Conservation (phyloP, 2,113 vertebrate genomes). For the Pygoscelis antarcticus region DNA sequence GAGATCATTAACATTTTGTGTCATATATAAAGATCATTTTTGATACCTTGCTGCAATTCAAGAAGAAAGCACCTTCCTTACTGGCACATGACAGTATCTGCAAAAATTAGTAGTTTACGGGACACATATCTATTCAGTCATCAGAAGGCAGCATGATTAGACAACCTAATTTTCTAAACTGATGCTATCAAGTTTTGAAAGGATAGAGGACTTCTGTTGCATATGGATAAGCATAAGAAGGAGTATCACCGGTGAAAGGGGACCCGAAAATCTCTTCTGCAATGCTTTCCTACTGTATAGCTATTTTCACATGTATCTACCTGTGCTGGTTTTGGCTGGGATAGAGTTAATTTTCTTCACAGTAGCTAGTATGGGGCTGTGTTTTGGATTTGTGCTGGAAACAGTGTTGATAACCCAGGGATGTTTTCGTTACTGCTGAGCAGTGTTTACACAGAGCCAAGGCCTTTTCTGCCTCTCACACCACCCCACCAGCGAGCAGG, state of each 20-base stretch:
- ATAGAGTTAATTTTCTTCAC: background rate
- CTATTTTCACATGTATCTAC: background rate
- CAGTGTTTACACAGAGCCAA: background rate
- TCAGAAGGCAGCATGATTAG: background rate
- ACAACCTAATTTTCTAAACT: background rate
- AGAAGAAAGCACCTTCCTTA: background rate
- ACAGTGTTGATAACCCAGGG: background rate
- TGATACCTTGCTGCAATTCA: background rate
- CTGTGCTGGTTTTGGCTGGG: background rate
- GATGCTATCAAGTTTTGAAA: background rate
- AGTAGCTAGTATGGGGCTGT: background rate
- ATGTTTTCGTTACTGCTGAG: background rate
- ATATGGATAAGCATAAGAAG: background rate
- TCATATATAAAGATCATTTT: background rate
- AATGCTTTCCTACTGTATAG: background rate
- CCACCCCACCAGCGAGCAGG: background rate
- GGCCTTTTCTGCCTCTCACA: background rate
- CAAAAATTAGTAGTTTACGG: background rate
- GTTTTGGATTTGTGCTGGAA: background rate
- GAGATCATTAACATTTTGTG: background rate
- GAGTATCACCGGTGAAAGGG: background rate
- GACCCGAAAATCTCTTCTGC: background rate
- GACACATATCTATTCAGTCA: background rate
- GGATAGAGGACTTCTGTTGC: background rate
- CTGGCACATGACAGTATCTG: background rate